Conservation (phyloP, 2,797 vertebrate species). For the Pygocentrus nattereri region DNA sequence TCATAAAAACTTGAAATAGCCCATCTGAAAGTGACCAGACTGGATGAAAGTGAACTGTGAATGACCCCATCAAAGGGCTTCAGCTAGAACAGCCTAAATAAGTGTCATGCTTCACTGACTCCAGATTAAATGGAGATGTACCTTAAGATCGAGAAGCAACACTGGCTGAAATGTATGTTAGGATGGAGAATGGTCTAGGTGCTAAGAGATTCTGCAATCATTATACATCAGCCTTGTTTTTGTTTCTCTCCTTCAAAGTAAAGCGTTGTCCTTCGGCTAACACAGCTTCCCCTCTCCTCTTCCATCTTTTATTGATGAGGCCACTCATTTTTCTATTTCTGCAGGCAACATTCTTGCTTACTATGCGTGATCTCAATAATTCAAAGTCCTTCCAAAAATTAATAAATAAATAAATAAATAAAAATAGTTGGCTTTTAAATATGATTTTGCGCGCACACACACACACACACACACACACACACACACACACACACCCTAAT, state of each 20-base stretch:
- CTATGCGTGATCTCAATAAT: slow-evolving; percentile 62
- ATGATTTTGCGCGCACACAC: slow-evolving; percentile 4
- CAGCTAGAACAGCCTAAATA: slow-evolving; percentile 10
- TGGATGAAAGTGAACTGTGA: slow-evolving; percentile 15
- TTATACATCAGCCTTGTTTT: slow-evolving; percentile 43
- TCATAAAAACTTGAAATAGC: slow-evolving; percentile 7
- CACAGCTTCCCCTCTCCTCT: slow-evolving; percentile 27
- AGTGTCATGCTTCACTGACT: slow-evolving; percentile 6
- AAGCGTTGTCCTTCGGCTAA: slow-evolving; percentile 19
- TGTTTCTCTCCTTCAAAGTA: slow-evolving; percentile 36
- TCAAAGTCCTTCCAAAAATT: slow-evolving; percentile 49
- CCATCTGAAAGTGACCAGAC: not conserved
- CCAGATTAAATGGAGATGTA: slow-evolving; percentile 7
- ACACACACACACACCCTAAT: not conserved
- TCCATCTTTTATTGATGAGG: slow-evolving; percentile 63
- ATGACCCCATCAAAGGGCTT: not conserved
- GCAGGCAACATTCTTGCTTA: slow-evolving; percentile 60
- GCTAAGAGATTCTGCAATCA: slow-evolving; percentile 28
- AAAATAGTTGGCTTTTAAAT: slow-evolving; percentile 22
- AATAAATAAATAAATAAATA: slow-evolving; percentile 7
- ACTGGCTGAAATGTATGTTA: slow-evolving; percentile 14
- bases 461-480: slow-evolving; percentile 4
- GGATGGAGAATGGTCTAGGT: not conserved
- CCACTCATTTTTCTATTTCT: slow-evolving; percentile 54
- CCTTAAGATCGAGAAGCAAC: slow-evolving; percentile 9